Evolutionary conservation across 1,140 invertebrate species (phyloP).

Genomic region (Gryllus bimaculatus): DNA sequence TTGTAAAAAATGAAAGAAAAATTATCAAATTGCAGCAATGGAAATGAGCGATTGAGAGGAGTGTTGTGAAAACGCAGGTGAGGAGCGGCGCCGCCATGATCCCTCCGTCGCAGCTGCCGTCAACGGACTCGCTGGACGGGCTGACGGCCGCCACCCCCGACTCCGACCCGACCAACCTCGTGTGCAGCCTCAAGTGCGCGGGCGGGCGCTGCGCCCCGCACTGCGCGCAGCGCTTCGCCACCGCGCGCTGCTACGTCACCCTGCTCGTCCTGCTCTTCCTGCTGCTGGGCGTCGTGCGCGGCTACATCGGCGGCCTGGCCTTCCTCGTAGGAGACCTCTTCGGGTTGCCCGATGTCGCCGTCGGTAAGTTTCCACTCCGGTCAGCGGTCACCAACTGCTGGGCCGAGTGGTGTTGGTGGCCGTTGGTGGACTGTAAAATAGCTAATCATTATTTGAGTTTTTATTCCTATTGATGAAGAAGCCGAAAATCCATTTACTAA

Average conservation of each 20-base stretch:
- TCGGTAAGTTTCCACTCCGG: constrained; percentile 25
- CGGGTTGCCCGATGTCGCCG: constrained; percentile 30
- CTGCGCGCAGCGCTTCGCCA: constrained; percentile 32
- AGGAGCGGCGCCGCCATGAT: not conserved
- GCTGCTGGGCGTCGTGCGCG: constrained; percentile 32
- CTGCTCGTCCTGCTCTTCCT: constrained; percentile 30
- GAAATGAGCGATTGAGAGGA: no score
- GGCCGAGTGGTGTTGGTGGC: no score
- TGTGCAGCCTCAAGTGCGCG: not conserved
- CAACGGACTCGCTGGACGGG: not conserved
- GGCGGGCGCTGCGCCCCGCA: constrained; percentile 27
- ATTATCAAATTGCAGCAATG: no score
- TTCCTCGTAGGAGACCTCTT: constrained; percentile 35
- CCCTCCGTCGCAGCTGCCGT: not conserved
- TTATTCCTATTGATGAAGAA: no score
- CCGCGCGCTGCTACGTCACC: constrained; percentile 30
- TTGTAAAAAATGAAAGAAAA: no score
- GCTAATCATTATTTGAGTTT: no score
- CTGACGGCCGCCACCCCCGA: not conserved
- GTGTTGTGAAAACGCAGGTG: no score
- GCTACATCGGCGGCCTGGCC: constrained; percentile 31
- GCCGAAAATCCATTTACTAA: no score
- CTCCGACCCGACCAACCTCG: not conserved
- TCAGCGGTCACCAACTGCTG: no score
- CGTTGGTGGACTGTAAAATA: no score